A percentile compares a stretch with the other conserved stretches of the same genome.
Conservation (phyloP, 1,140 invertebrate species). For the Apis dorsata region DNA sequence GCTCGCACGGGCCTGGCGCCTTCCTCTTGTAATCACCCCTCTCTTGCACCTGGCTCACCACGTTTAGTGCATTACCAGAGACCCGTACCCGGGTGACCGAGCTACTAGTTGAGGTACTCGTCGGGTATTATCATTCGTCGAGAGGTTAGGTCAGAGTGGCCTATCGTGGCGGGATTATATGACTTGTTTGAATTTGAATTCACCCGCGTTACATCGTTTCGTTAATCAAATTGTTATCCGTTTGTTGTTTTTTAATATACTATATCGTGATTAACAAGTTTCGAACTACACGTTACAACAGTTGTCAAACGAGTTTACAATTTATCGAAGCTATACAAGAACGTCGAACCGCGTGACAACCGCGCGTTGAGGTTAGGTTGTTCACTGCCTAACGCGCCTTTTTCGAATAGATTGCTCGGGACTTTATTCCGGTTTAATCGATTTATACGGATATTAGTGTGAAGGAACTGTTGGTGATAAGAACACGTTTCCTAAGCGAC, state of each 20-base stretch:
- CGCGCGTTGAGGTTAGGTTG: constrained; percentile 71
- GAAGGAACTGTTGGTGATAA: constrained; percentile 44
- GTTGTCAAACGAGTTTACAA: constrained; percentile 16
- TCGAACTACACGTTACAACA: too few species aligned
- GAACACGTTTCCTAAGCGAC: constrained; percentile 51
- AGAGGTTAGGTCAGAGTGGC: constrained; percentile 74
- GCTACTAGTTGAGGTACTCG: constrained; percentile 65
- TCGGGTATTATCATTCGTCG: constrained; percentile 51
- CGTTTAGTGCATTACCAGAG: constrained; percentile 59
- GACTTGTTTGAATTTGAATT: constrained; percentile 67
- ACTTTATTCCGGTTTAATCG: constrained; percentile 3
- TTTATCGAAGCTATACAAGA: background rate
- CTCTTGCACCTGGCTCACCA: constrained; percentile 66
- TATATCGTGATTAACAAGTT: background rate
- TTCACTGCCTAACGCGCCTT: constrained; percentile 58
- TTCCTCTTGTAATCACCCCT: constrained; percentile 70
- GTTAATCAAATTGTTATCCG: background rate
- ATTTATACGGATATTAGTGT: constrained; percentile 37
- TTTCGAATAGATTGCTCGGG: constrained; percentile 53
- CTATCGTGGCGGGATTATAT: constrained; percentile 63
- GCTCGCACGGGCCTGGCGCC: constrained; percentile 72
- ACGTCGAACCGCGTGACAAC: constrained; percentile 15
- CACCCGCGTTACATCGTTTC: constrained; percentile 9
- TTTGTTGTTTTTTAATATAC: background rate
- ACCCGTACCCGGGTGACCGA: constrained; percentile 48